Conservation (phyloP, 2,797 vertebrate species). For the Ibycter americanus region DNA sequence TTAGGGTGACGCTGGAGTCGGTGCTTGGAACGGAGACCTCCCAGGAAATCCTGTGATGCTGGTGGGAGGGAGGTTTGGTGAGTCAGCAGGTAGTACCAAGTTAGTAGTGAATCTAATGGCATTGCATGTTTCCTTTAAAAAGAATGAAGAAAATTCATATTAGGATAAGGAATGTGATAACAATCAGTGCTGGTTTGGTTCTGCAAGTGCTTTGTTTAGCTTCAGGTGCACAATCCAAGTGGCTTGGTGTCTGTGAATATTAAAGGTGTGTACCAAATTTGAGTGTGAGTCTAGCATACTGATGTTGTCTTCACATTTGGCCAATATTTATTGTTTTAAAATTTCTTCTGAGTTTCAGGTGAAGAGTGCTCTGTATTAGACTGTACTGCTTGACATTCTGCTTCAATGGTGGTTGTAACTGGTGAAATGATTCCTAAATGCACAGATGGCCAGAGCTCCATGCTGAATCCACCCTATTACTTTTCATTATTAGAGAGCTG, state of each 20-base stretch:
- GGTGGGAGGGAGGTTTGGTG: background rate
- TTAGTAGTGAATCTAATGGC: background rate
- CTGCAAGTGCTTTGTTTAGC: background rate
- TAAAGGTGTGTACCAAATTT: background rate
- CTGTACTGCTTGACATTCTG: accelerated
- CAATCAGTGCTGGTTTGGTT: background rate
- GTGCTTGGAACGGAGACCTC: background rate
- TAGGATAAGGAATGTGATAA: background rate
- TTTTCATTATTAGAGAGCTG: background rate
- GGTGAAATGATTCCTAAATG: background rate
- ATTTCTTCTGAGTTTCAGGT: background rate
- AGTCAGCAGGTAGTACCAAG: background rate
- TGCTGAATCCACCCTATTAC: background rate
- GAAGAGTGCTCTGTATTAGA: background rate
- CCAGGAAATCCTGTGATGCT: accelerated
- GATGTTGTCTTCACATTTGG: background rate
- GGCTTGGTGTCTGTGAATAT: background rate
- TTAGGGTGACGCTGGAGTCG: background rate
- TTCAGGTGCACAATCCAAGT: background rate
- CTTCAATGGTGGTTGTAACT: background rate
- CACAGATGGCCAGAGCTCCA: background rate
- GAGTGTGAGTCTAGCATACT: background rate
- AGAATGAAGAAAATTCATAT: background rate
- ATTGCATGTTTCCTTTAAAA: background rate
- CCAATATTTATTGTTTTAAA: background rate